These are phyloP conservation scores for Sebastes elongatus DNA, from an alignment of 2,797 vertebrate species.

Conservation along the genomic window DNA sequence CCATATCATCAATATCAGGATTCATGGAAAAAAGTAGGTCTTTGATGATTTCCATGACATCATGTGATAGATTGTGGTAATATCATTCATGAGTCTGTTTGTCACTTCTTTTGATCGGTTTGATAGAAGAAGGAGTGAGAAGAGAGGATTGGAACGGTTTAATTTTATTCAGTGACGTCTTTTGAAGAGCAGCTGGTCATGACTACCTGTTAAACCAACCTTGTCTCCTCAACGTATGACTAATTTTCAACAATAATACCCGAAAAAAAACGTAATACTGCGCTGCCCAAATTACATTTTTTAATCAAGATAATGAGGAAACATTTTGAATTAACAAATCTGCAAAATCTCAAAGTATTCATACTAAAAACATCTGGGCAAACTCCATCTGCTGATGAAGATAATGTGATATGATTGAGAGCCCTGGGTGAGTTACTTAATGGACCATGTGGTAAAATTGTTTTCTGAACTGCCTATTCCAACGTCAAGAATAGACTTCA, in stretches of 20 bases:
- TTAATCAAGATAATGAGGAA: neutral
- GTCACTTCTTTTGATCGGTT: conserved; percentile 41
- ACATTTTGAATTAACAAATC: neutral
- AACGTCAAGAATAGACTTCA: neutral
- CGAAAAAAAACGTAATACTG: fast-evolving
- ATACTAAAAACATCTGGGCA: neutral
- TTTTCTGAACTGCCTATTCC: neutral
- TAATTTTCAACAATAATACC: neutral
- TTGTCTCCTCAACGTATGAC: neutral
- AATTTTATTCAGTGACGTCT: conserved; percentile 39
- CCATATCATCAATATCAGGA: neutral
- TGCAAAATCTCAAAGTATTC: neutral
- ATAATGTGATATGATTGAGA: neutral
- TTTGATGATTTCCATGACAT: conserved; percentile 3
- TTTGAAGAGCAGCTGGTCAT: conserved; percentile 22
- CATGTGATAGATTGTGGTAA: neutral
- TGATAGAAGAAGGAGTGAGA: conserved; percentile 3
- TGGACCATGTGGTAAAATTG: neutral
- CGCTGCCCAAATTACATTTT: neutral
- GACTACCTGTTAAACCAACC: neutral
- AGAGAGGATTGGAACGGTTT: conserved; percentile 19
- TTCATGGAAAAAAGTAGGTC: neutral
- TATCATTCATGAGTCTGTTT: conserved; percentile 33
- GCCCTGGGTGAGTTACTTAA: neutral
- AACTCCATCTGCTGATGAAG: neutral